Conservation (phyloP, 2,888 invertebrate genomes). For the Linnaemya tessellans region DNA sequence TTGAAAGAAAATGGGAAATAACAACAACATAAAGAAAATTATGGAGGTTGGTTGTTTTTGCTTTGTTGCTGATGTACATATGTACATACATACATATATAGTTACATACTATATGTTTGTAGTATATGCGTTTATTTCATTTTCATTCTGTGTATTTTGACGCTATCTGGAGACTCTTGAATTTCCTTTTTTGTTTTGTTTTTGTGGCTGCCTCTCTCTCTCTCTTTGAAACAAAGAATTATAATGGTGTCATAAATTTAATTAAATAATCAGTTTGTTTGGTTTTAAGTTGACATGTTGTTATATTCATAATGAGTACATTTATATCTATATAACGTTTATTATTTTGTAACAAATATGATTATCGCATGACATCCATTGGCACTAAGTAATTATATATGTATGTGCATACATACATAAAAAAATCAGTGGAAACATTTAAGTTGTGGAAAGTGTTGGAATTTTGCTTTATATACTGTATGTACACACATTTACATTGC, state of each 20-base stretch:
- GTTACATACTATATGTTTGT: no score
- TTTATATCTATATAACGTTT: constrained; percentile 67
- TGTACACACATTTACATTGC: no score
- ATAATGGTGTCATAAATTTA: constrained; percentile 77
- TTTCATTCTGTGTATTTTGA: constrained; percentile 39
- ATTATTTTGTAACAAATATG: constrained; percentile 68
- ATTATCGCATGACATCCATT: constrained; percentile 9
- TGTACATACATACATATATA: neutral
- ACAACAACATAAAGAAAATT: constrained; percentile 28
- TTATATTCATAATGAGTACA: constrained; percentile 32
- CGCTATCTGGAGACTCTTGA: constrained; percentile 52
- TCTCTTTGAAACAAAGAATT: constrained; percentile 36
- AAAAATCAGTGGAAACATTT: neutral
- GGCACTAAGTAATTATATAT: constrained; percentile 7
- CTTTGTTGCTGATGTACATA: neutral
- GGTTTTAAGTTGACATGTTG: constrained; percentile 46
- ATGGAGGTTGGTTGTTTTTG: constrained; percentile 43
- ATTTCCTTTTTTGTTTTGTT: constrained; percentile 21
- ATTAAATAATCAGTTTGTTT: constrained; percentile 77
- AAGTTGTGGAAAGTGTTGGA: neutral
- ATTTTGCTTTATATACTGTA: neutral
- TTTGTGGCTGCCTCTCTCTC: neutral
- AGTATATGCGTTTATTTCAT: neutral
- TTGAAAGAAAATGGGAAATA: constrained; percentile 32
- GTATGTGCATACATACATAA: neutral